A percentile compares a stretch with the other conserved stretches of the same genome.
phyloP scores from a whole-genome alignment of 2,113 vertebrate species.

The Labeo catla region DNA sequence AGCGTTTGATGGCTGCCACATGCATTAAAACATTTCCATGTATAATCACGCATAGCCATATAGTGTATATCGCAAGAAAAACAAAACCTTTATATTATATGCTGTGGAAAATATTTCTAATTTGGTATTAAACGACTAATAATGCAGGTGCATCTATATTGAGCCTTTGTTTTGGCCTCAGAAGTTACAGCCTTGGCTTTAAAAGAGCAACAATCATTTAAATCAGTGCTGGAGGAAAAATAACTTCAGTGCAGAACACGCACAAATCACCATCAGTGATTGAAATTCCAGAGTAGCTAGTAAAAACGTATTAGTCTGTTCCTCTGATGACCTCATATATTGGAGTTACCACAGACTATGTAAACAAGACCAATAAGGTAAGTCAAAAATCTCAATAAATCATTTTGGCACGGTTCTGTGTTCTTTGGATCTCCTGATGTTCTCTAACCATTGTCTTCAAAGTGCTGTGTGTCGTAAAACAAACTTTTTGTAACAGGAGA shows the following conservation, averaged over 20 bases:
- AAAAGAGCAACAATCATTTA: not conserved
- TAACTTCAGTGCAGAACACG: not conserved
- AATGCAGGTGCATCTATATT: not conserved
- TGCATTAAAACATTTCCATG: not conserved
- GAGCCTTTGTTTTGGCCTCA: not conserved
- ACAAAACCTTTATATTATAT: not conserved
- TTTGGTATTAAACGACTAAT: not conserved
- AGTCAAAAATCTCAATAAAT: not conserved
- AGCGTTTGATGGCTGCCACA: not conserved
- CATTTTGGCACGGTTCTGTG: not conserved
- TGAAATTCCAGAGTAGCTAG: not conserved
- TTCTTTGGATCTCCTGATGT: not conserved
- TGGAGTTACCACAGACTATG: not conserved
- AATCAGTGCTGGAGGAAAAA: not conserved
- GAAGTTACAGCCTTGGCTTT: not conserved
- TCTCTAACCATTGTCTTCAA: slow-evolving; percentile 26
- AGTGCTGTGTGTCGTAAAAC: not conserved
- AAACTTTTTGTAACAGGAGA: not conserved
- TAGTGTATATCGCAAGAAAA: not conserved
- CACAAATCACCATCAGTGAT: slow-evolving; percentile 12
- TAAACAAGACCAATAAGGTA: slow-evolving; percentile 1
- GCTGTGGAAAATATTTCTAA: too few relatives aligned
- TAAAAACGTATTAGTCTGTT: not conserved
- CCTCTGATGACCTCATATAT: not conserved
- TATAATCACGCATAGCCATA: not conserved